Evolutionary conservation across 2,888 invertebrate species (phyloP), one percentile per base, ranked within the genome.

Genomic region (Idaea dimidiata): DNA sequence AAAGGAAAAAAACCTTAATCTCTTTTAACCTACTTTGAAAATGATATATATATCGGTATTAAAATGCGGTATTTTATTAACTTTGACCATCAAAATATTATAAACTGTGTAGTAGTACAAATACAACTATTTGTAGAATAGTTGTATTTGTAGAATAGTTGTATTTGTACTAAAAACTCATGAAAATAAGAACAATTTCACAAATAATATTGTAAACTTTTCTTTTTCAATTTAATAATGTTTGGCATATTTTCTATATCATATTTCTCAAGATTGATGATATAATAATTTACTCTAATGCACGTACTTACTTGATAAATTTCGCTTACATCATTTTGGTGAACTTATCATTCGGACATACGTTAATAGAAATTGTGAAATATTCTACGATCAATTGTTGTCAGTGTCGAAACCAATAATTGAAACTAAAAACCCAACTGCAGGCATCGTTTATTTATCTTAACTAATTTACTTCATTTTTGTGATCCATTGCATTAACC

Each of bases 341-440:
- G 81, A 87, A 84, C 82, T 87, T 88, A 89, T 89, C 87, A 78
- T 72, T 70, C 68, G 72, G 74, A 77, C 76, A 78, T 78, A 76
- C 75, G 72, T 74, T 80, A 78, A 24, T 72, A 64, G 68, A 65
- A 64, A 68, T 85, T 87, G 76, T 68, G 82, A 81, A 87, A 85
- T 70, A 66, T 67, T 74, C 67, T 73, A 73, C 72, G 69, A 72
- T 72, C 72, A 72, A 43, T 43, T 43, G 43, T 43, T 14, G 10
- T 14, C 6, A 8, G 14, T 43, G 43, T 43, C 0, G 43, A 14
- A 24, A 24, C 24, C 24, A 24, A 24, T 24, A 24, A 10, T 8
- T 14, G 43, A 43, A 43, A 43, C 43, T 43, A 43, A 43, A 43
- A 43, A 14, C 10, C 43, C 3, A 43, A 43, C 10, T 43, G 2